Percentiles rank a stretch among this genome's conserved stretches.
Conservation (phyloP, 2,888 invertebrate species). For the Acronicta alni region DNA sequence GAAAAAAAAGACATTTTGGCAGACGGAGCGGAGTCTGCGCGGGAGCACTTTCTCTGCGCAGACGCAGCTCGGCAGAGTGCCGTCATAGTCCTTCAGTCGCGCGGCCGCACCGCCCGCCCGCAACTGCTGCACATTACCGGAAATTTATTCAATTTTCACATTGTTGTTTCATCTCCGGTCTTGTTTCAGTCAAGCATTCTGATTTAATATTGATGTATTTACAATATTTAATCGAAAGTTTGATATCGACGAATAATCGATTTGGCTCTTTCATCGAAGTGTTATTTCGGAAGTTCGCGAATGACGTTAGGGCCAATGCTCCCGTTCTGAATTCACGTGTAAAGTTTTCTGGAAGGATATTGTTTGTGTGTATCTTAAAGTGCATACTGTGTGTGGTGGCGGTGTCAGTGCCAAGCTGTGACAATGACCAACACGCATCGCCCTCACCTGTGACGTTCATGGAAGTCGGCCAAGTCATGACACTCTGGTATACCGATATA, state of each 20-base stretch:
- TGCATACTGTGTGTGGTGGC: slow-evolving; percentile 71
- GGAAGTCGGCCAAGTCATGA: slow-evolving; percentile 86
- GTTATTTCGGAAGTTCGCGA: slow-evolving; percentile 68
- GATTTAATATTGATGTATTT: slow-evolving; percentile 60
- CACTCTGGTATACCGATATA: slow-evolving; percentile 87
- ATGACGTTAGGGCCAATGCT: slow-evolving; percentile 68
- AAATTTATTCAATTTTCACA: slow-evolving; percentile 59
- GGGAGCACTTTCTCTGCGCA: slow-evolving; percentile 86
- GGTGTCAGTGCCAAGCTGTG: slow-evolving; percentile 73
- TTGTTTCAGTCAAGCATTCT: slow-evolving; percentile 53
- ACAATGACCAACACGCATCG: slow-evolving; percentile 79
- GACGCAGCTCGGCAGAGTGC: slow-evolving; percentile 71
- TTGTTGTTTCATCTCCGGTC: slow-evolving; percentile 56
- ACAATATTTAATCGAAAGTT: slow-evolving; percentile 49
- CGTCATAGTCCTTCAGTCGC: slow-evolving; percentile 76
- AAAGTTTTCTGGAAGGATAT: slow-evolving; percentile 60
- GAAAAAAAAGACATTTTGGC: slow-evolving; percentile 85
- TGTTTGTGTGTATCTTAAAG: slow-evolving; percentile 66
- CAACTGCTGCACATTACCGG: slow-evolving; percentile 62
- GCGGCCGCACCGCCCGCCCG: slow-evolving; percentile 77
- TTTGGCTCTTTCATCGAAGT: slow-evolving; percentile 61
- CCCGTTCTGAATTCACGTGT: slow-evolving; percentile 63
- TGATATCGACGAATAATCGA: slow-evolving; percentile 47
- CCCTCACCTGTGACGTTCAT: slow-evolving; percentile 79
- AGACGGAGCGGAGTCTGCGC: slow-evolving; percentile 88